Percentiles rank a stretch among this genome's conserved stretches.
Evolutionary conservation across 2,113 vertebrate species (phyloP).

Genomic region (rat (Rattus norvegicus)): DNA sequence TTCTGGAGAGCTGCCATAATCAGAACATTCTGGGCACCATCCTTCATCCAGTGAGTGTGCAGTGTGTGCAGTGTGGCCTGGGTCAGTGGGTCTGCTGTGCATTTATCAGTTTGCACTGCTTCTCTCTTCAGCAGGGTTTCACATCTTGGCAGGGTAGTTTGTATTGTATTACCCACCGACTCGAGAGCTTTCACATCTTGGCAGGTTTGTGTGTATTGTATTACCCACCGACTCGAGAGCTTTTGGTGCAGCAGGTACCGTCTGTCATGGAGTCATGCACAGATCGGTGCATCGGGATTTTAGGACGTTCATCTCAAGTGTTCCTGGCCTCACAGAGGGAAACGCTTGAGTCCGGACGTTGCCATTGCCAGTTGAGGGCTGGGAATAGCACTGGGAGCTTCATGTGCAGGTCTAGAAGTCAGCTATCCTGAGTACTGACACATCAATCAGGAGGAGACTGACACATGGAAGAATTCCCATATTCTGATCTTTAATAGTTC

Average conservation of each 20-base stretch:
- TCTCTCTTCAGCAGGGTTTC: too few relatives aligned
- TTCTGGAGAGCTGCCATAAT: constrained; percentile 98
- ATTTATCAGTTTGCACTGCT: too few relatives aligned
- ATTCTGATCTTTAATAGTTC: not conserved
- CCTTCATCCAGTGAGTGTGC: constrained; percentile 92
- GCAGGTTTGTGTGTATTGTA: not conserved
- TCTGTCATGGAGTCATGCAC: not conserved
- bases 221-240: not conserved
- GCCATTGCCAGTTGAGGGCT: not conserved
- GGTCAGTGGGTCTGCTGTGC: too few relatives aligned
- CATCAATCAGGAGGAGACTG: not conserved
- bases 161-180: not conserved
- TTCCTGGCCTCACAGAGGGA: constrained; percentile 2
- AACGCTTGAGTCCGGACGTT: not conserved
- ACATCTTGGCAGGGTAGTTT: too few relatives aligned
- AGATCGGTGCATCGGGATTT: not conserved
- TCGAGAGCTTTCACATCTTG: not conserved
- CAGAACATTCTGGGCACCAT: constrained; percentile 97
- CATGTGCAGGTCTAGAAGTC: not conserved
- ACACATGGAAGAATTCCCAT: not conserved
- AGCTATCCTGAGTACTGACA: not conserved
- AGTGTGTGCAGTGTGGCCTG: accelerated
- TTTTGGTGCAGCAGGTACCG: constrained; percentile 3
- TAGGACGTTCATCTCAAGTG: constrained; percentile 27
- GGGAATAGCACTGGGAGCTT: not conserved